phyloP scores from a whole-genome alignment of 1,140 invertebrate species.

The Cydia strobilella region DNA sequence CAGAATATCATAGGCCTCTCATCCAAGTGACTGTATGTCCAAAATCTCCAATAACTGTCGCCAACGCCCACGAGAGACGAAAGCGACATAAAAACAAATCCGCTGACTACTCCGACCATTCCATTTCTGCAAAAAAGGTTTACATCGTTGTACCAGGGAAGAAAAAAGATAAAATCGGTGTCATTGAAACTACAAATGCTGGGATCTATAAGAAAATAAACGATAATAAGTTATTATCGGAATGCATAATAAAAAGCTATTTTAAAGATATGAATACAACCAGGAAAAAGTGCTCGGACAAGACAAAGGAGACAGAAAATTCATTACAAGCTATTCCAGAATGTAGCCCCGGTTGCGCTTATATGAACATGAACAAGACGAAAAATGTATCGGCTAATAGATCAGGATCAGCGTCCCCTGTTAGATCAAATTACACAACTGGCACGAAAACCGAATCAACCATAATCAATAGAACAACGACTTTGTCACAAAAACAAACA shows the following conservation, averaged over 20 bases:
- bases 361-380: constrained; percentile 1
- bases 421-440: neutral
- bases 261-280: neutral
- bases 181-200: neutral
- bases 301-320: neutral
- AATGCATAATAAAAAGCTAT: neutral
- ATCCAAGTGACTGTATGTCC: constrained; percentile 62
- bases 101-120: constrained; percentile 53
- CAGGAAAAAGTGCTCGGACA: neutral
- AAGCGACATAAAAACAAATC: constrained; percentile 43
- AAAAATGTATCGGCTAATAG: neutral
- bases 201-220: neutral
- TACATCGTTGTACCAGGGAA: constrained; percentile 44
- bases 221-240: neutral
- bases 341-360: constrained; percentile 6
- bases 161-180: constrained; percentile 50
- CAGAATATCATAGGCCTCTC: constrained; percentile 43
- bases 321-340: neutral
- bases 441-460: neutral
- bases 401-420: neutral
- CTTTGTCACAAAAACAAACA: neutral
- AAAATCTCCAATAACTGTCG: constrained; percentile 45
- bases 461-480: neutral
- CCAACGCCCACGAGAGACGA: constrained; percentile 44
- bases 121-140: constrained; percentile 45